Evolutionary conservation across 37 sponge, comb jelly and placozoan genomes (phyloP).

Genomic region (Mnemiopsis leidyi): DNA sequence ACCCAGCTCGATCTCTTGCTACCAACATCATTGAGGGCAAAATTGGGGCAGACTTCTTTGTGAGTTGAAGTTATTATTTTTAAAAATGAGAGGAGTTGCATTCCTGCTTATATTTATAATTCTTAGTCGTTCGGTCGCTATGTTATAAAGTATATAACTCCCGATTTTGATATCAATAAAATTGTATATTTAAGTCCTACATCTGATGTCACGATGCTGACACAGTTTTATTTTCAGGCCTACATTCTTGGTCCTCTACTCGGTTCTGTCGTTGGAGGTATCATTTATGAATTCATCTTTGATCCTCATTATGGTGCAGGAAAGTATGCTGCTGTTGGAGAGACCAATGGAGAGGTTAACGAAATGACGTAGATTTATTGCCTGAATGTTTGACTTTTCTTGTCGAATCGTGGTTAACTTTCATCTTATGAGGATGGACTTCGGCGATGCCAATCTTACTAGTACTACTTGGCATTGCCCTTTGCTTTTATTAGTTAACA

Average conservation of each 20-base stretch:
- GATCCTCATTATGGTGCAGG: not conserved
- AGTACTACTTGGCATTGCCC: too few species aligned
- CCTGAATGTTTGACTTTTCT: too few species aligned
- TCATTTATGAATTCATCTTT: conserved; percentile 35
- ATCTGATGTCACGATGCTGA: not conserved
- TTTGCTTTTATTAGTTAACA: too few species aligned
- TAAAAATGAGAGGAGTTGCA: too few species aligned
- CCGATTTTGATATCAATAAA: not conserved
- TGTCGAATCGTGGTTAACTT: too few species aligned
- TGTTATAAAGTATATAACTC: not conserved
- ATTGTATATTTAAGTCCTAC: not conserved
- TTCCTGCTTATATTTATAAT: too few species aligned
- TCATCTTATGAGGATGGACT: too few species aligned
- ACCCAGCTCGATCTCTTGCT: conserved; percentile 35
- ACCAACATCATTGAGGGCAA: not conserved
- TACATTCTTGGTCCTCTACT: conserved; percentile 31
- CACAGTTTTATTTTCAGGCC: not conserved
- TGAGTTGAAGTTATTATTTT: not conserved
- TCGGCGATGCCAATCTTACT: too few species aligned
- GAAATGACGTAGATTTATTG: not conserved
- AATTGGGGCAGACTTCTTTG: not conserved
- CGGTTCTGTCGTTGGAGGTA: not conserved
- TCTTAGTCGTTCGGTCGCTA: too few species aligned
- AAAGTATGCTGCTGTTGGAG: not conserved
- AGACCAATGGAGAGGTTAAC: not conserved